Percentiles rank a stretch among this genome's conserved stretches.
phyloP scores from a whole-genome alignment of 2,888 invertebrate species.

The Chymomyza caudatula region DNA sequence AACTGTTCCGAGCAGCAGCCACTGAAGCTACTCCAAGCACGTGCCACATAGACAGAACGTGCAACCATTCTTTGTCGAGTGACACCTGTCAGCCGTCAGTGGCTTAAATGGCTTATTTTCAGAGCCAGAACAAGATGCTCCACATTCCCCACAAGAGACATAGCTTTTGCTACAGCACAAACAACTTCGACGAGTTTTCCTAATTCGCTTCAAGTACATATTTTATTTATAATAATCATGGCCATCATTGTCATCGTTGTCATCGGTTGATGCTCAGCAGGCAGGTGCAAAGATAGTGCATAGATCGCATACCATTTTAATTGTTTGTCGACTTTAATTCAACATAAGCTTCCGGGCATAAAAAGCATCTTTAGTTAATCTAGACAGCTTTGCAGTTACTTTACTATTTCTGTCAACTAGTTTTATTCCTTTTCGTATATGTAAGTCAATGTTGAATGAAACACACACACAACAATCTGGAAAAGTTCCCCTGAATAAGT shows the following conservation, averaged over 20 bases:
- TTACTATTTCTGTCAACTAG: conserved; percentile 20
- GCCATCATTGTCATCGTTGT: conserved; percentile 29
- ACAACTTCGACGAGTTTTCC: conserved; percentile 21
- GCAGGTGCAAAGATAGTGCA: conserved; percentile 58
- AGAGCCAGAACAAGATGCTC: conserved; percentile 27
- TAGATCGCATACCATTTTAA: conserved; percentile 49
- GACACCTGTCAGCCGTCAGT: conserved; percentile 61
- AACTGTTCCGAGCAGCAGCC: no score
- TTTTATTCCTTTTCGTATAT: conserved; percentile 12
- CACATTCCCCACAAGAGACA: conserved; percentile 52
- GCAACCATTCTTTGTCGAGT: conserved; percentile 13
- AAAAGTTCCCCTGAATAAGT: not conserved
- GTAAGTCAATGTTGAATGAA: not conserved
- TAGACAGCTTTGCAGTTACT: conserved; percentile 34
- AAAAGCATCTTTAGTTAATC: conserved; percentile 43
- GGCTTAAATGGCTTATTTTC: conserved; percentile 46
- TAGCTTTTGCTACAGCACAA: conserved; percentile 48
- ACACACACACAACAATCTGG: not conserved
- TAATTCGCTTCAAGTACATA: conserved; percentile 19
- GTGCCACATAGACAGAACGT: no score
- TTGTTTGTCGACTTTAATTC: conserved; percentile 51
- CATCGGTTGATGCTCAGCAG: conserved; percentile 50
- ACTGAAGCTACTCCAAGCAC: no score
- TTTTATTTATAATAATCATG: conserved; percentile 15
- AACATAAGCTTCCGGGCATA: conserved; percentile 6